These are phyloP conservation scores for Rhinoptilus africanus DNA, from an alignment of 2,113 vertebrate genomes.

Conservation along the genomic window DNA sequence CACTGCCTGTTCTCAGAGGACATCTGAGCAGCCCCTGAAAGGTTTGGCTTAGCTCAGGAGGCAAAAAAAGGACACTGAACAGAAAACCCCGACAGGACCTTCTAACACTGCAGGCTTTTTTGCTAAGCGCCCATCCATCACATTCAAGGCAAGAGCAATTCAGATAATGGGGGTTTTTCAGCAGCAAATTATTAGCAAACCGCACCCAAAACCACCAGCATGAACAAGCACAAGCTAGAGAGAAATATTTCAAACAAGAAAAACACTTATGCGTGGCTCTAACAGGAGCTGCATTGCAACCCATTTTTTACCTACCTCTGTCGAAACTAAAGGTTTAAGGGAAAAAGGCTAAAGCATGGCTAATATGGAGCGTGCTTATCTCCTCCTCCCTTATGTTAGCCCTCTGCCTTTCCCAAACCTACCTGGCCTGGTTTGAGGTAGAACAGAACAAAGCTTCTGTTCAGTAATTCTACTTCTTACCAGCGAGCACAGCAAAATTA, in stretches of 20 bases:
- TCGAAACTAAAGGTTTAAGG: neutral
- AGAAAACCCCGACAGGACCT: neutral
- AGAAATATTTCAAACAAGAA: neutral
- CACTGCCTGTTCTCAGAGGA: neutral
- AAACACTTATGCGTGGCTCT: rapidly evolving
- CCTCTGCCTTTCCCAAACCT: neutral
- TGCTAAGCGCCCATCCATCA: neutral
- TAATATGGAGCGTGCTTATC: neutral
- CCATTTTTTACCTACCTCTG: neutral
- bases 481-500: neutral
- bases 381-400: neutral
- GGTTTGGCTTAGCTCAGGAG: neutral
- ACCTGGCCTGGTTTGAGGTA: neutral
- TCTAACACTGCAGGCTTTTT: neutral
- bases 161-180: neutral
- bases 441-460: neutral
- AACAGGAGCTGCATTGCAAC: rapidly evolving
- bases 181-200: neutral
- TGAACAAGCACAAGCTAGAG: neutral
- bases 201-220: neutral
- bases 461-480: neutral
- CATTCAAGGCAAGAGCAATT: neutral
- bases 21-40: neutral
- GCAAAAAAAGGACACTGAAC: neutral
- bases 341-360: neutral